Conservation (phyloP, 2,113 vertebrate species). For the Pardalotus punctatus region DNA sequence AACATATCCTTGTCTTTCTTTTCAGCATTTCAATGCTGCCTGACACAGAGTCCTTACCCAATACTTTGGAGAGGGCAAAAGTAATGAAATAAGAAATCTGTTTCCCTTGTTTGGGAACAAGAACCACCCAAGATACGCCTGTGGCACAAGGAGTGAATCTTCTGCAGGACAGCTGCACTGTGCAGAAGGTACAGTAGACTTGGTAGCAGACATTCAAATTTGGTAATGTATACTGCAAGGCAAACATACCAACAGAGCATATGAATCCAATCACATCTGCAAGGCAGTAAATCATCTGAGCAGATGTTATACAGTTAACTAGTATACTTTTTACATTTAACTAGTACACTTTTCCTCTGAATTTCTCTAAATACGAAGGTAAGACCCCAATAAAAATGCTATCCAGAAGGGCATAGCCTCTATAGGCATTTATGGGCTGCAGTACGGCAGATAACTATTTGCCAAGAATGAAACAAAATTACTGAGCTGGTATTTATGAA, state of each 20-base stretch:
- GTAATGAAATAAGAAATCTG: not conserved
- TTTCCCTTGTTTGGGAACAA: not conserved
- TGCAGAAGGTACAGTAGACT: not conserved
- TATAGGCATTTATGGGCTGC: not conserved
- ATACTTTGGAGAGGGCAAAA: not conserved
- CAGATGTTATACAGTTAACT: not conserved
- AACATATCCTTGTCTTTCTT: not conserved
- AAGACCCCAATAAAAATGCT: not conserved
- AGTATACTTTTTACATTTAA: not conserved
- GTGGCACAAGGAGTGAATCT: not conserved
- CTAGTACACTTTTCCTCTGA: not conserved
- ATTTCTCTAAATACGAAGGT: not conserved
- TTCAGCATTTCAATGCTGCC: not conserved
- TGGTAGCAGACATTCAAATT: not conserved
- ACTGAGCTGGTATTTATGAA: not conserved
- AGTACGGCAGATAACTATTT: not conserved
- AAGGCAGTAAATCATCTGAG: not conserved
- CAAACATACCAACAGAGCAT: not conserved
- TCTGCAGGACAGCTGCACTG: not conserved
- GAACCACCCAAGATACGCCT: not conserved
- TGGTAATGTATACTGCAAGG: not conserved
- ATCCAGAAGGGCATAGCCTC: not conserved
- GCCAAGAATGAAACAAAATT: not conserved
- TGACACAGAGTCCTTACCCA: not conserved
- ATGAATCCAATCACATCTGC: not conserved